phyloP scores from a whole-genome alignment of 2,797 vertebrate species.

The Chaetophractus vellerosus region DNA sequence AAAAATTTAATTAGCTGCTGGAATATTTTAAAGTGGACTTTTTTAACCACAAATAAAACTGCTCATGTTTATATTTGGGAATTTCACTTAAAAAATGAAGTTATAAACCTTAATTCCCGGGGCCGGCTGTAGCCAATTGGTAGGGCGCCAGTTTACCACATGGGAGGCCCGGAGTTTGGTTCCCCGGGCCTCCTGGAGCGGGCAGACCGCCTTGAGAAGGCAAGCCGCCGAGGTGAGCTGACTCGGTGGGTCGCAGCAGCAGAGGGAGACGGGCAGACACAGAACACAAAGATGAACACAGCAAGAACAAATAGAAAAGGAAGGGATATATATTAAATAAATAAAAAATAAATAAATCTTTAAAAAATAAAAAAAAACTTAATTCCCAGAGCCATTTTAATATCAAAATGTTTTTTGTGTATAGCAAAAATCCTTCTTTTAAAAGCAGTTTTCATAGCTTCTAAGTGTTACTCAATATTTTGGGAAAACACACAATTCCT shows the following conservation, averaged over 20 bases:
- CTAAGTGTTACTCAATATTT: slow-evolving; percentile 46
- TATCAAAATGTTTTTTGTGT: slow-evolving; percentile 2
- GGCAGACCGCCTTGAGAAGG: no score
- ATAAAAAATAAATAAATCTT: no score
- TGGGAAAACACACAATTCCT: neutral
- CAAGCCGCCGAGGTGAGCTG: no score
- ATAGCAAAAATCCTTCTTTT: slow-evolving; percentile 25
- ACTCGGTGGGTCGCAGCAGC: no score
- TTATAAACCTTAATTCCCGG: slow-evolving; percentile 57
- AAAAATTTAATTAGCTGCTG: neutral
- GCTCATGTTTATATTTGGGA: slow-evolving; percentile 36
- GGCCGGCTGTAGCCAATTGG: no score
- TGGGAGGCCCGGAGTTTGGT: no score
- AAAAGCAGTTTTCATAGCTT: slow-evolving; percentile 39
- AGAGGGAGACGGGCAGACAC: no score
- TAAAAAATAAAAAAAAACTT: neutral
- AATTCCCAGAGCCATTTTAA: slow-evolving; percentile 46
- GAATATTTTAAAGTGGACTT: slow-evolving; percentile 61
- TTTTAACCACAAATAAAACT: slow-evolving; percentile 62
- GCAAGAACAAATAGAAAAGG: no score
- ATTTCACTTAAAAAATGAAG: neutral
- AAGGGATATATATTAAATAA: no score
- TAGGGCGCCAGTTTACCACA: no score
- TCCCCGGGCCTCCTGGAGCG: no score
- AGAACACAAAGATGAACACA: no score